phyloP scores from a whole-genome alignment of 2,888 invertebrate genomes.

The Callyntrura guangdongensis region DNA sequence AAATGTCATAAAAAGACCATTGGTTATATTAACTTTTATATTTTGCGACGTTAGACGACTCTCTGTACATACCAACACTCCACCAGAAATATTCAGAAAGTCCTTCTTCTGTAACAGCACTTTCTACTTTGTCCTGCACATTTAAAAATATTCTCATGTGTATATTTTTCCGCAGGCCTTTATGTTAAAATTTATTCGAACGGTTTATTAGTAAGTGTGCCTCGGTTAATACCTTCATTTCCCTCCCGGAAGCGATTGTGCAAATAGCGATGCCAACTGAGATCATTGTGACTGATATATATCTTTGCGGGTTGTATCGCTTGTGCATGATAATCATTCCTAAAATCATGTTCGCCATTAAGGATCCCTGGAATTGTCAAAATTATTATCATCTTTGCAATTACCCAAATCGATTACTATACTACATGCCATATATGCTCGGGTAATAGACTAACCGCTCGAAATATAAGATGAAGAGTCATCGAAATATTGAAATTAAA shows the following conservation, averaged over 20 bases:
- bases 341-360: conserved; percentile 98
- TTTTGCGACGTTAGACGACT: background rate
- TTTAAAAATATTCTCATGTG: conserved; percentile 48
- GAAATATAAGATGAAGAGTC: conserved; percentile 99
- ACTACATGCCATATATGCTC: background rate
- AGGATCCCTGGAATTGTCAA: conserved; percentile 90
- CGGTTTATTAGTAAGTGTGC: too few relatives aligned
- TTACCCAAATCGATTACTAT: background rate
- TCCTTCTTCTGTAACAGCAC: conserved; percentile 72
- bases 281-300: conserved; percentile 96
- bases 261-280: conserved; percentile 96
- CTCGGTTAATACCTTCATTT: conserved; percentile 86
- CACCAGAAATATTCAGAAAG: conserved; percentile 88
- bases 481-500: conserved; percentile 98
- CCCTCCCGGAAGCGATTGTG: conserved; percentile 94
- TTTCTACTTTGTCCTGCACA: conserved; percentile 79
- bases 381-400: conserved; percentile 40
- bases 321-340: conserved; percentile 96
- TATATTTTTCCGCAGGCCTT: too few relatives aligned
- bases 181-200: too few relatives aligned
- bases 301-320: conserved; percentile 93
- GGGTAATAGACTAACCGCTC: conserved; percentile 90
- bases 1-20: conserved; percentile 31
- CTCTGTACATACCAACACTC: conserved; percentile 87
- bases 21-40: background rate